Base-by-base conservation (phyloP, 2,888 invertebrate species). In the Pasiphila rectangulata region DNA sequence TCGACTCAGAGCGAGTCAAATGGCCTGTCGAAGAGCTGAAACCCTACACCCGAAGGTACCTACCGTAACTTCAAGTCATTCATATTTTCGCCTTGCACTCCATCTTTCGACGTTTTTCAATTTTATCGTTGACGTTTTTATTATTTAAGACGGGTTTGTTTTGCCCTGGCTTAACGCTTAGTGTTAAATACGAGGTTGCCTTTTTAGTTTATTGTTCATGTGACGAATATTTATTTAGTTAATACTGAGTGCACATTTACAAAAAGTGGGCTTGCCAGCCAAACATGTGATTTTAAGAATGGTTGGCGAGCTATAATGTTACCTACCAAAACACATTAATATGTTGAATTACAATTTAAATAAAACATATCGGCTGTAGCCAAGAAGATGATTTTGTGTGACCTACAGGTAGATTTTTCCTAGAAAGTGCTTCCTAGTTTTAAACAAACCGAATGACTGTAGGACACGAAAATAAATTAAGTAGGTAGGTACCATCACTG, bases 51-150 rank as follows among this genome's bases (percentile, higher is more conserved):
- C 12, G 29, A 49, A 42, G 30, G 46, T 46, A 48, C 34, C 46
- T 56, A 59, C 63, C 63, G 51, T 65, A 65, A 66, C 64, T 63
- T 69, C 62, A 69, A 73, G 69, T 72, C 63, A 69, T 71, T 73
- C 56, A 68, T 75, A 71, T 74, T 77, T 72, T 72, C 64, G 61
- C 64, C 63, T 66, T 63, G 59, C 58, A 74, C 65, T 73, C 65
- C 63, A 66, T 66, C 56, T 63, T 69, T 62, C 56, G 63, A 64
- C 58, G 56, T 63, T 63, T 71, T 70, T 62, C 63, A 61, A 61
- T 67, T 68, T 72, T 67, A 66, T 64, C 69, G 67, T 66, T 57
- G 62, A 69, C 66, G 55, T 54, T 68, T 69, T 71, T 69, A 71
- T 67, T 71, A 64, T 64, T 67, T 59, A 63, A 59, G 57, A 65